A percentile compares a stretch with the other conserved stretches of the same genome.
Evolutionary conservation across 1,140 invertebrate species (phyloP).

Genomic region (Chlorops oryzae): DNA sequence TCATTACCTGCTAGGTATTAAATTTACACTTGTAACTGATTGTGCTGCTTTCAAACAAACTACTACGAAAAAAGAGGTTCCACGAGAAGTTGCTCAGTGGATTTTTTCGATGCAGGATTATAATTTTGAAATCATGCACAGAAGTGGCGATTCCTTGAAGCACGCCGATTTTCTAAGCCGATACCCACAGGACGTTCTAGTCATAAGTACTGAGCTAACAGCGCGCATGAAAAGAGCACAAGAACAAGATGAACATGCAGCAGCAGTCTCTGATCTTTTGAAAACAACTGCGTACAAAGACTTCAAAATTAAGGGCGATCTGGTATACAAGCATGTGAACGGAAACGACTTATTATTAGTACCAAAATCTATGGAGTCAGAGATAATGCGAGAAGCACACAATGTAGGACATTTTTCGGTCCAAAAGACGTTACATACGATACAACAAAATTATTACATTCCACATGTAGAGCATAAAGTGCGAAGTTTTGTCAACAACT

Average conservation of each 20-base stretch:
- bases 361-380: conserved; percentile 6
- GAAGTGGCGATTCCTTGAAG: too few relatives aligned
- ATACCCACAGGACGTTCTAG: conserved; percentile 24
- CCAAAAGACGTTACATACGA: conserved; percentile 19
- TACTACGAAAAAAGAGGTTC: conserved; percentile 29
- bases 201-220: conserved; percentile 5
- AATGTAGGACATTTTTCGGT: conserved; percentile 33
- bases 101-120: too few relatives aligned
- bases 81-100: conserved; percentile 25
- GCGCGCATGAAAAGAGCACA: not conserved
- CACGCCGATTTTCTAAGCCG: conserved; percentile 47
- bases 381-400: conserved; percentile 3
- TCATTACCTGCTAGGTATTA: conserved; percentile 16
- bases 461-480: conserved; percentile 33
- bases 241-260: conserved; percentile 1
- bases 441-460: conserved; percentile 44
- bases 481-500: conserved; percentile 28
- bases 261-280: not conserved
- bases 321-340: conserved; percentile 2
- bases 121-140: too few relatives aligned
- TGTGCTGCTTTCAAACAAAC: conserved; percentile 37
- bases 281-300: not conserved
- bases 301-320: not conserved
- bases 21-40: conserved; percentile 20
- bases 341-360: conserved; percentile 4